phyloP scores from a whole-genome alignment of 1,140 invertebrate genomes.

The Neoseiulus cucumeris region DNA sequence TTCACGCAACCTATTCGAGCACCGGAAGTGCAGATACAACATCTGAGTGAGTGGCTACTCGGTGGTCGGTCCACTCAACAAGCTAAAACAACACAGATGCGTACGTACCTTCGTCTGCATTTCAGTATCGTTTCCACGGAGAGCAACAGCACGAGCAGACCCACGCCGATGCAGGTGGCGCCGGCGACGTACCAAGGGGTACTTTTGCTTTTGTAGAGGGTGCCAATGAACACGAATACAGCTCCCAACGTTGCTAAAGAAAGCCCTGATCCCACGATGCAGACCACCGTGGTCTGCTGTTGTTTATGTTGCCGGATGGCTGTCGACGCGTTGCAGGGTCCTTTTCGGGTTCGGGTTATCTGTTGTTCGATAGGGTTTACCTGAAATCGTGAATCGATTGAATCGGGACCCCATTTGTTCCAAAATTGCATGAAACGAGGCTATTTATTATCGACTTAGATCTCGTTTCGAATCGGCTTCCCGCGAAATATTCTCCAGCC shows the following conservation, averaged over 20 bases:
- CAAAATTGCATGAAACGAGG: too few species aligned
- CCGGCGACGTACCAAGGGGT: constrained; percentile 6
- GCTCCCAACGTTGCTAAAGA: neutral
- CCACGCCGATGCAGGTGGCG: neutral
- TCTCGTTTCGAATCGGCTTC: too few species aligned
- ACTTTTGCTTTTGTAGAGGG: neutral
- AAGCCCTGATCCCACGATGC: constrained; percentile 1
- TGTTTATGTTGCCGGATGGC: constrained; percentile 8
- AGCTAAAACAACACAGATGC: too few species aligned
- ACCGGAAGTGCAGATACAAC: too few species aligned
- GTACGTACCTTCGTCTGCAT: neutral
- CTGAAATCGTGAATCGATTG: neutral
- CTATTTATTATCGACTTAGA: too few species aligned
- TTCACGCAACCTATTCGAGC: too few species aligned
- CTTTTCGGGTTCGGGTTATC: neutral
- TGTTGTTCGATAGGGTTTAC: constrained; percentile 10
- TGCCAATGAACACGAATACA: neutral
- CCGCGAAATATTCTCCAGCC: too few species aligned
- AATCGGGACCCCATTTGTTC: too few species aligned
- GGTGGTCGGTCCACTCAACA: too few species aligned
- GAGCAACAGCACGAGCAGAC: neutral
- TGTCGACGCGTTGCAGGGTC: neutral
- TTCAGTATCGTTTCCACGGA: constrained; percentile 4
- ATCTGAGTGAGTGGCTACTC: too few species aligned
- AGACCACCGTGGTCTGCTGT: constrained; percentile 6